Evolutionary conservation across 2,888 invertebrate genomes (phyloP), one percentile per base, ranked within the genome.

Genomic region (Tipula confusa): DNA sequence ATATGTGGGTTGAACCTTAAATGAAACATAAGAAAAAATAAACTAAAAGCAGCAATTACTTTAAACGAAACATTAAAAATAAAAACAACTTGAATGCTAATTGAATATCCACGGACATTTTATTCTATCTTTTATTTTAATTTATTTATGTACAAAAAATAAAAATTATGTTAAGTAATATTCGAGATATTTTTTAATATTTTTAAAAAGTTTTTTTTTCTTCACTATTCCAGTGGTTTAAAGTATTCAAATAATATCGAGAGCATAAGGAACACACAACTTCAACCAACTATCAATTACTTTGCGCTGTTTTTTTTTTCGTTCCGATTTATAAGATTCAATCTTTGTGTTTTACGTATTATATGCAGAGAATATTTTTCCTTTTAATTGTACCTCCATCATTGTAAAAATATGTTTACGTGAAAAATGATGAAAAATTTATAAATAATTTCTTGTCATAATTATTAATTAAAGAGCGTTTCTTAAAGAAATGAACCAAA

Each of bases 1-100:
- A 80, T 80, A 31, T 31, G 80, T 80, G 80, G 80, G 80, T 80
- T 64, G 64, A 64, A 64, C 64, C 64, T 64, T 64, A 64, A 64
- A 64, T 64, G 64, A 64, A 64, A 64, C 64, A 64, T 24, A 64
- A 64, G 15, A 43, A 43, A 43, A 64, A 33, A 9, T 33, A 33
- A 64, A 64, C 18, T 24, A 64, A 64, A 24, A 64, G 64, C 64
- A 64, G 64, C 64, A 64, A 64, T 64, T 64, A 64, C 64, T 64
- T 64, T 64, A 64, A 64, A 64, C 64, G 64, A 64, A 64, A 64
- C 64, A 64, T 64, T 64, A 64, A 18, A 64, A n/a, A 43, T n/a
- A n/a, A 43, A 43, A 64, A 64, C n/a, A 64, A 64, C 2, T 24
- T 24, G 18, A 64, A 64, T 64, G 64, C 64, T 64, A 64, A 64